Evolutionary conservation across 1,140 invertebrate species (phyloP).

Genomic region (Ridgeia piscesae): DNA sequence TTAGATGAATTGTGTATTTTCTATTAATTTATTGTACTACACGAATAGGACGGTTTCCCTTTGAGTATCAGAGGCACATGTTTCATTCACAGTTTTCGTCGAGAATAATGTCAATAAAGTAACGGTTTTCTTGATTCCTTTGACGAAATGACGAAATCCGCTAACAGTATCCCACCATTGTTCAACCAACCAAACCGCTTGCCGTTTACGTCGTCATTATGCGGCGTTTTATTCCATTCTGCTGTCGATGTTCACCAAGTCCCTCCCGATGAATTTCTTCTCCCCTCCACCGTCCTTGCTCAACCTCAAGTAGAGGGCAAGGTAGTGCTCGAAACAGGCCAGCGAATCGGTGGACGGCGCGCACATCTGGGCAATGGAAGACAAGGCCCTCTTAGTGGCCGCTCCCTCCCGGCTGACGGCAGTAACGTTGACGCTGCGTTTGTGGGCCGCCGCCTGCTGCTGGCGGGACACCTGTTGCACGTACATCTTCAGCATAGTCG

Average conservation of each 20-base stretch:
- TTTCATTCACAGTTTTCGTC: background rate
- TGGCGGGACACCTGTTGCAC: background rate
- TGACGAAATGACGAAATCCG: background rate
- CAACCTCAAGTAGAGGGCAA: background rate
- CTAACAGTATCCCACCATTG: background rate
- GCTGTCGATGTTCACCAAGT: background rate
- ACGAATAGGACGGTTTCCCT: background rate
- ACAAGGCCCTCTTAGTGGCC: background rate
- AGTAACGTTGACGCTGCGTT: background rate
- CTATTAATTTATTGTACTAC: background rate
- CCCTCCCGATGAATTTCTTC: background rate
- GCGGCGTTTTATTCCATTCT: background rate
- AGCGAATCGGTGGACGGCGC: background rate
- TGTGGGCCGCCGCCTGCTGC: background rate
- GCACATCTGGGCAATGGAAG: background rate
- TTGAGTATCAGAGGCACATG: background rate
- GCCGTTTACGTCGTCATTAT: background rate
- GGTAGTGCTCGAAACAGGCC: background rate
- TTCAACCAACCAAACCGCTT: background rate
- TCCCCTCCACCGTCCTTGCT: background rate
- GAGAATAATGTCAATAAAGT: background rate
- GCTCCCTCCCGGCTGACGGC: background rate
- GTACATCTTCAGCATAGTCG: background rate
- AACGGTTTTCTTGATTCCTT: no score
- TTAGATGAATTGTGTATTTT: background rate